These are phyloP conservation scores for Plutomurus gul DNA, from an alignment of 1,140 invertebrate genomes.

Conservation along the genomic window DNA sequence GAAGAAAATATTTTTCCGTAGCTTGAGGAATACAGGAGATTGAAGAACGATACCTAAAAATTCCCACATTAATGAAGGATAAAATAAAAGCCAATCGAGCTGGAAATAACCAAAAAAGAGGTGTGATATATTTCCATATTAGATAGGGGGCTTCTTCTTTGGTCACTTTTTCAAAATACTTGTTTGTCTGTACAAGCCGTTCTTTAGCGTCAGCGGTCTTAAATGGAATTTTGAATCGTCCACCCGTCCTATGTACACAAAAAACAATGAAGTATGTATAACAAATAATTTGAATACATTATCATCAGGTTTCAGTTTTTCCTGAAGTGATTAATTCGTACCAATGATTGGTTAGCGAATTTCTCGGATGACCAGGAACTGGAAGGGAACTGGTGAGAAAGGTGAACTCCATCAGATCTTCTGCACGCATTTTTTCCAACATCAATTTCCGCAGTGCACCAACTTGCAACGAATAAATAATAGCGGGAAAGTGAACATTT, in stretches of 20 bases:
- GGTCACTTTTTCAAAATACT: not conserved
- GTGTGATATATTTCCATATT: constrained; percentile 38
- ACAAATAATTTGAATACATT: not conserved
- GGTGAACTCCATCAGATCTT: not conserved
- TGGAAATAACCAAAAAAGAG: constrained; percentile 26
- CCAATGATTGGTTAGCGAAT: constrained; percentile 38
- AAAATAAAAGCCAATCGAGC: not conserved
- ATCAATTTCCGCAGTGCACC: constrained; percentile 11
- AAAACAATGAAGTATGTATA: not conserved
- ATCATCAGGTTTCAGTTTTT: not conserved
- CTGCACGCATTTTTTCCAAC: not conserved
- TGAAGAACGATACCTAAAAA: not conserved
- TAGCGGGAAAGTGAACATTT: constrained; percentile 29
- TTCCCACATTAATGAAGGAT: not conserved
- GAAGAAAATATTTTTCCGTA: constrained; percentile 1
- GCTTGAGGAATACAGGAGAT: constrained; percentile 39
- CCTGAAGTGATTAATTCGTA: not conserved
- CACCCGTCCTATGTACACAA: constrained; percentile 25
- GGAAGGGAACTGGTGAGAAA: constrained; percentile 18
- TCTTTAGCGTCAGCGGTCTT: not conserved
- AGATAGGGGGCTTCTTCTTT: constrained; percentile 5
- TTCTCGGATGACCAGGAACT: constrained; percentile 16
- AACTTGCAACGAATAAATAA: constrained; percentile 26
- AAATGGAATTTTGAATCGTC: constrained; percentile 29
- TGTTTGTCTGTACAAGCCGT: constrained; percentile 1